phyloP scores from a whole-genome alignment of 2,797 vertebrate species.

The Onychomys arenicola region DNA sequence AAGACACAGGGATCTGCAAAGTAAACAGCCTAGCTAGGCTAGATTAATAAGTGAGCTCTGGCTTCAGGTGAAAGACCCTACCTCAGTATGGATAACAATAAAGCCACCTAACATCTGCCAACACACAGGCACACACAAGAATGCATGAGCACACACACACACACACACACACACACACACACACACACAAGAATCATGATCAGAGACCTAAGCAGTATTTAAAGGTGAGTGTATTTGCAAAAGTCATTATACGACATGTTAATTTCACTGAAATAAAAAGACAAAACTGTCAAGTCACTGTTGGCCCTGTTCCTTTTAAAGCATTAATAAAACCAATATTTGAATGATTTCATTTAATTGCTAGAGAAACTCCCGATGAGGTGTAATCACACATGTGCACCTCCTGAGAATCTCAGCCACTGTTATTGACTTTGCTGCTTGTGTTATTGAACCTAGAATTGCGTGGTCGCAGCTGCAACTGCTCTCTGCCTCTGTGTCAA shows the following conservation, averaged over 20 bases:
- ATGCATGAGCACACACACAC: no score
- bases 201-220: not conserved
- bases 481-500: conserved; percentile 58
- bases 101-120: no score
- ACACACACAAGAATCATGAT: not conserved
- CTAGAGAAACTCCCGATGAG: conserved; percentile 21
- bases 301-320: conserved; percentile 3
- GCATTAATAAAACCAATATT: conserved; percentile 66
- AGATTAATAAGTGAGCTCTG: not conserved
- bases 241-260: conserved; percentile 5
- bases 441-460: conserved; percentile 58
- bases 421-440: conserved; percentile 59
- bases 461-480: not conserved
- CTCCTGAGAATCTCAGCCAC: not conserved
- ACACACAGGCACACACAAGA: not conserved
- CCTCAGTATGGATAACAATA: not conserved
- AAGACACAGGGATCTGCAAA: no score
- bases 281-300: conserved; percentile 14
- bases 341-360: conserved; percentile 67
- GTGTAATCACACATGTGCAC: conserved; percentile 53
- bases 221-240: not conserved
- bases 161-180: no score
- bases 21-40: no score
- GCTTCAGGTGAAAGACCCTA: not conserved
- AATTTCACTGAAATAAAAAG: conserved; percentile 54